Evolutionary conservation across 1,140 invertebrate genomes (phyloP).

Genomic region (Triops cancriformis): DNA sequence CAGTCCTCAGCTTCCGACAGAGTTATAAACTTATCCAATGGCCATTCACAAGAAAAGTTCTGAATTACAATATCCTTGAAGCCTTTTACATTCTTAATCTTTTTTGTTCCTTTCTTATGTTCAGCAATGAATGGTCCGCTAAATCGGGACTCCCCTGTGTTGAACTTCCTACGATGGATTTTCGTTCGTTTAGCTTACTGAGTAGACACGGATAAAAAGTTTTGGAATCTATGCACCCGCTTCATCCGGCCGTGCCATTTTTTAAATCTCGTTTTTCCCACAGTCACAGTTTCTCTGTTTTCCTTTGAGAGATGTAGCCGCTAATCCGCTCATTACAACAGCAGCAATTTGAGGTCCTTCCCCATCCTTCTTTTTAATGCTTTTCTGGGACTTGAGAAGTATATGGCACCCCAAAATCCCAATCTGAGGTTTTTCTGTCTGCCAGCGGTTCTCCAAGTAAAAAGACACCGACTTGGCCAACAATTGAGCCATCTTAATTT

Average conservation of each 20-base stretch:
- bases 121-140: too few relatives aligned
- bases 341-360: not conserved
- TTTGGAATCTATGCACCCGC: too few relatives aligned
- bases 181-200: too few relatives aligned
- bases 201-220: too few relatives aligned
- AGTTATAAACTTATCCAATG: too few relatives aligned
- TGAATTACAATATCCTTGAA: too few relatives aligned
- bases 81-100: too few relatives aligned
- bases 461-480: conserved; percentile 9
- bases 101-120: too few relatives aligned
- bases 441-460: not conserved
- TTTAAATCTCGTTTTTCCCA: not conserved
- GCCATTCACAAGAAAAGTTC: too few relatives aligned
- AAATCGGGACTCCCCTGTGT: too few relatives aligned
- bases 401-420: not conserved
- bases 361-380: not conserved
- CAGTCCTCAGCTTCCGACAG: too few relatives aligned
- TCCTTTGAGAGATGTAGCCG: not conserved
- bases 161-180: too few relatives aligned
- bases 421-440: conserved; percentile 1
- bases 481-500: conserved; percentile 10
- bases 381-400: not conserved
- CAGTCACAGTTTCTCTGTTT: not conserved
- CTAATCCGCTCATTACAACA: not conserved
- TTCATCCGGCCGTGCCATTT: not conserved